phyloP scores from a whole-genome alignment of 1,140 invertebrate species.

The fruit fly (Drosophila melanogaster) region DNA sequence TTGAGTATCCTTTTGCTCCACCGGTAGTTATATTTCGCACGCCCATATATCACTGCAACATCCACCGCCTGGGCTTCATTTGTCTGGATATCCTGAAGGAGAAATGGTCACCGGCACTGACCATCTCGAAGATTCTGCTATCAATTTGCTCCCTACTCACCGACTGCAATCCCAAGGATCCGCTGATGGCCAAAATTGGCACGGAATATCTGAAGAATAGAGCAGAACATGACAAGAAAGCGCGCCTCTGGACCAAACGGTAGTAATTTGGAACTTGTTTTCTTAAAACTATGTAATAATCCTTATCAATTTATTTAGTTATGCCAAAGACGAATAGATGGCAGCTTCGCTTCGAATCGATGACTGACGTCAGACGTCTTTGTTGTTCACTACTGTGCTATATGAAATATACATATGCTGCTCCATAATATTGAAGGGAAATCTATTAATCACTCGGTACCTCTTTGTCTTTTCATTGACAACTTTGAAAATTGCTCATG shows the following conservation, averaged over 20 bases:
- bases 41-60: slow-evolving; percentile 98
- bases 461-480: slow-evolving; percentile 65
- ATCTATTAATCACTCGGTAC: not conserved
- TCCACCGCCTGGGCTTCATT: slow-evolving; percentile 98
- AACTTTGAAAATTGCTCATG: slow-evolving; percentile 79
- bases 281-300: not conserved
- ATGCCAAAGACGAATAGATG: slow-evolving; percentile 30
- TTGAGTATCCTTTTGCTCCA: slow-evolving; percentile 98
- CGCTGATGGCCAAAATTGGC: slow-evolving; percentile 98
- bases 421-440: too few species aligned
- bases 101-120: slow-evolving; percentile 97
- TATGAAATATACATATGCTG: too few species aligned
- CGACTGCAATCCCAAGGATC: slow-evolving; percentile 98
- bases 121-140: slow-evolving; percentile 96
- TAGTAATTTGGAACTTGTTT: slow-evolving; percentile 87
- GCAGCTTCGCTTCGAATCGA: too few species aligned
- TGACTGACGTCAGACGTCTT: not conserved
- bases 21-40: slow-evolving; percentile 98
- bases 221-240: slow-evolving; percentile 98
- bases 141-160: slow-evolving; percentile 98
- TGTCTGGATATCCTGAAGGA: slow-evolving; percentile 98
- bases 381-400: not conserved
- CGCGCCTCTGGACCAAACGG: slow-evolving; percentile 98
- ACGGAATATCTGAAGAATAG: slow-evolving; percentile 98
- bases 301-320: slow-evolving; percentile 3